Evolutionary conservation across 1,140 invertebrate species (phyloP).

Genomic region (Tribolium castaneum): DNA sequence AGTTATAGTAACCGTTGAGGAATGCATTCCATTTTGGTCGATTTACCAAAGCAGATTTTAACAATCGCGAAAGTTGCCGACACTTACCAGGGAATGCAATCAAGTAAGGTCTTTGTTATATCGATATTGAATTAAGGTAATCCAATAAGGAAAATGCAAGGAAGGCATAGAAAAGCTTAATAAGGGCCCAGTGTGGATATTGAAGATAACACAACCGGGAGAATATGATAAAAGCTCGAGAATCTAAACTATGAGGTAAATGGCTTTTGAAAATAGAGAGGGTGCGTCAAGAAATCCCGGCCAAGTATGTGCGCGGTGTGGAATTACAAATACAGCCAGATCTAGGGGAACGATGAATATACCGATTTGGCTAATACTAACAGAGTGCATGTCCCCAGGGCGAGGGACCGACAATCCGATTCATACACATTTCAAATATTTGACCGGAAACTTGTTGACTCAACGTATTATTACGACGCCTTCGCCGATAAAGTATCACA

Average conservation of each 20-base stretch:
- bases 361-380: constrained; percentile 33
- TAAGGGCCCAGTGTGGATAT: constrained; percentile 40
- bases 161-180: constrained; percentile 38
- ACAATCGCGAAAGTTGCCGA: constrained; percentile 2
- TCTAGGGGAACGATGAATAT: constrained; percentile 18
- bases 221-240: constrained; percentile 40
- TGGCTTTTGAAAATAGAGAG: constrained; percentile 40
- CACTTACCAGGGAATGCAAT: constrained; percentile 14
- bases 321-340: constrained; percentile 24
- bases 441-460: constrained; percentile 9
- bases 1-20: too few species aligned
- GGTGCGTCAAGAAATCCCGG: constrained; percentile 32
- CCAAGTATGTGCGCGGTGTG: constrained; percentile 25
- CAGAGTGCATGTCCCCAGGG: background rate
- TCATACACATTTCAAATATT: constrained; percentile 9
- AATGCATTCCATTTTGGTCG: background rate
- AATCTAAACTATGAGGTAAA: constrained; percentile 40
- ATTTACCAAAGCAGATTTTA: background rate
- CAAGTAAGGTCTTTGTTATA: constrained; percentile 32
- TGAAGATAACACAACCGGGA: constrained; percentile 36
- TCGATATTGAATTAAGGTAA: constrained; percentile 43
- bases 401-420: background rate
- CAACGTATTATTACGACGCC: background rate
- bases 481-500: background rate
- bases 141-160: constrained; percentile 38